Evolutionary conservation across 2,113 vertebrate genomes (phyloP), one percentile per base, ranked within the genome.

Genomic region (Misgurnus anguillicaudatus): DNA sequence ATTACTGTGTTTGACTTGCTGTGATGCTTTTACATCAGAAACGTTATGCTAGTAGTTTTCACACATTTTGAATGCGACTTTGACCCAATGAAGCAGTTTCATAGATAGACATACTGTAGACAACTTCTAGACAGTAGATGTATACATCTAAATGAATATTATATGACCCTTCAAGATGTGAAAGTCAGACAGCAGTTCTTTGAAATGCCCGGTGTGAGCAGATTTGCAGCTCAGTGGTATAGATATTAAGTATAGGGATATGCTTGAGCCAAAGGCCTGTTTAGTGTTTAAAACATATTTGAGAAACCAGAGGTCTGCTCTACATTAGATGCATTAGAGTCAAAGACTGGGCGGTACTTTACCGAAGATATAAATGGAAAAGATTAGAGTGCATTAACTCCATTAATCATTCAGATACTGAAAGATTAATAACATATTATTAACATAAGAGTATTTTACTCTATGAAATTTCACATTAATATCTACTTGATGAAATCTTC

Each of bases 261-360:
- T 48, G 57, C 16, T 21, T 62, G 72, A 36, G 72, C 42, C 72
- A 62, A 75, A 8, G 47, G 41, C 36, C 58, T 75, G 57, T 11
- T 75, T 42, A 75, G 9, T 38, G 45, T 71, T 79, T 13, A 31
- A 61, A 41, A 36, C 13, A 55, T 63, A 68, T 31, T 36, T 63
- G 45, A 31, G 16, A 53, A 62, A 62, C 41, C 72, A 11, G 72
- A 75, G 21, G 39, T 45, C 72, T 75, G 72, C 62, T 75, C 24
- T 62, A 45, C 21, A 62, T 75, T 62, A 62, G 21, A 61, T 47
- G 13, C 0, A 75, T 31, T 31, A 31, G 24, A 13, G 58, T 62
- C 41, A 62, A 9, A 73, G 55, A 24, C 13, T 1, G 31, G 36
- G 19, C 9, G 3, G 31, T 7, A 53, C 14, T 13, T 10, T 72